A percentile compares a stretch with the other conserved stretches of the same genome.
Evolutionary conservation across 2,888 invertebrate species (phyloP).

Genomic region (Leptinotarsa rubiginosa): DNA sequence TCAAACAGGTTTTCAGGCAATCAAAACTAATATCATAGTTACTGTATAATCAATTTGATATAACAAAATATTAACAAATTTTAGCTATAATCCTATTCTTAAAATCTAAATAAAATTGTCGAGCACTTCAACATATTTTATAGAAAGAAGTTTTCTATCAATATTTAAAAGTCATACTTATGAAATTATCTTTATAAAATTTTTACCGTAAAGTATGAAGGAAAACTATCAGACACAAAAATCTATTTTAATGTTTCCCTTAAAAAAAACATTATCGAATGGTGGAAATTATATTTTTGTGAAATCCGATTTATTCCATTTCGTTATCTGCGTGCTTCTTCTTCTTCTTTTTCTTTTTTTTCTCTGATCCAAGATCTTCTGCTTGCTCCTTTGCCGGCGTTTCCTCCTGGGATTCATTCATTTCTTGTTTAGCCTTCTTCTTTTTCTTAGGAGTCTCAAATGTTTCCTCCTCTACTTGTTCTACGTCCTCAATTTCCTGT

Average conservation of each 20-base stretch:
- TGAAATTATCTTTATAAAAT: not conserved
- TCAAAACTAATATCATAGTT: not conserved
- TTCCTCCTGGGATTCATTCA: slow-evolving; percentile 41
- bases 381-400: slow-evolving; percentile 43
- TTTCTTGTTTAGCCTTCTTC: slow-evolving; percentile 49
- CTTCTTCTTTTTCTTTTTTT: slow-evolving; percentile 50
- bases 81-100: not conserved
- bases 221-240: too few species aligned
- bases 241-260: too few species aligned
- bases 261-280: too few species aligned
- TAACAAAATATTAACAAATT: slow-evolving; percentile 18
- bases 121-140: not conserved
- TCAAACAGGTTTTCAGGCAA: not conserved
- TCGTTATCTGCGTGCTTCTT: slow-evolving; percentile 45
- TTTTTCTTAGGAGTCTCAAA: slow-evolving; percentile 54
- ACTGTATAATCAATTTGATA: slow-evolving; percentile 1
- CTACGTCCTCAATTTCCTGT: slow-evolving; percentile 54
- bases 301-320: not conserved
- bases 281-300: too few species aligned
- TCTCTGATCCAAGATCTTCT: slow-evolving; percentile 40
- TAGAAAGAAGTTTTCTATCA: not conserved
- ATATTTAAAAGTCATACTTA: not conserved
- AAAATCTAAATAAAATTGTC: slow-evolving; percentile 9
- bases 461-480: slow-evolving; percentile 54
- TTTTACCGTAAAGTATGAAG: too few species aligned